Evolutionary conservation across 2,797 vertebrate species (phyloP), one percentile per base, ranked within the genome.

Genomic region (Bovichtus variegatus): DNA sequence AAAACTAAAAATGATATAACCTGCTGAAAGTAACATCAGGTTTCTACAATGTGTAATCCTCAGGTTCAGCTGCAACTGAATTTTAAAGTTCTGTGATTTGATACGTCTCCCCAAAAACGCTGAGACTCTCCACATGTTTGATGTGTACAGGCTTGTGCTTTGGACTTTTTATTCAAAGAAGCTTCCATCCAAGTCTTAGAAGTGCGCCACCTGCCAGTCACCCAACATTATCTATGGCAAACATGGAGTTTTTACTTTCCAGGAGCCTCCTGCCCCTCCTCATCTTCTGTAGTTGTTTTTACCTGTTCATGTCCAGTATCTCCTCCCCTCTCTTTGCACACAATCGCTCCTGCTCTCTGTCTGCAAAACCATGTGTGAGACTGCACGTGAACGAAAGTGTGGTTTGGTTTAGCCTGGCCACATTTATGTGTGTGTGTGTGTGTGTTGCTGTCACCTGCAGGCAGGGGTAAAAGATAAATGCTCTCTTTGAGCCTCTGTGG

Each of bases 401-500:
- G 79, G 81, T 85, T 76, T 78, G 66, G 78, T 74, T 62, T 71
- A 44, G 71, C 83, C 63, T 78, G 59, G 25, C 43, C 43, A 60
- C 60, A 59, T 68, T 27, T 62, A 10, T 71, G 44, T 40, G 49
- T 74, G 78, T 34, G 29, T 77, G 51, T 41, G 57, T 61, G 31
- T 11, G 41, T 34, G 74, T 68, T 85, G 85, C 87, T 89, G 84
- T 94, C 92, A 93, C 87, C 91, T 92, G 90, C 91, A 92, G 84
- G 89, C 82, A 53, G 76, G 65, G 85, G 68, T 83, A 82, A 88
- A 92, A 92, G 93, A 95, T 93, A 80, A 93, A 95, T 94, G 92
- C 89, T 86, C 87, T 92, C 82, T 87, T 89, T 86, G 87, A 82
- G 82, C 87, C 82, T 88, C 75, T 71, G 80, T 91, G 87, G 91